Conservation (phyloP, 1,140 invertebrate species). For the Calephelis nemesis region DNA sequence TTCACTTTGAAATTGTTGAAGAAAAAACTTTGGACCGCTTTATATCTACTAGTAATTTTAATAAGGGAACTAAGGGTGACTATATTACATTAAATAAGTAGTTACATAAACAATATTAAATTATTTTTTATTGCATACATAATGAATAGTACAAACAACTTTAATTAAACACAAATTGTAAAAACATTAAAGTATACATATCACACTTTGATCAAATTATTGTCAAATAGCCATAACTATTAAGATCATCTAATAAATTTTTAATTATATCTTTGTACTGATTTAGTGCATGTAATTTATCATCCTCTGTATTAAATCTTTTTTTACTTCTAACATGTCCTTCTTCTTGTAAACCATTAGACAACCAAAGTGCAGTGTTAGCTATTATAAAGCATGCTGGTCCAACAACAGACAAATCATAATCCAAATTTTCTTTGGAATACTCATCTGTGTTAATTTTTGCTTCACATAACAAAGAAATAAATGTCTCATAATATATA, state of each 20-base stretch:
- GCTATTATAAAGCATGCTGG: conserved; percentile 59
- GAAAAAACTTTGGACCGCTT: too few relatives aligned
- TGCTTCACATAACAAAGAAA: conserved; percentile 33
- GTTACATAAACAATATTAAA: too few relatives aligned
- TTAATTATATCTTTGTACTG: conserved; percentile 50
- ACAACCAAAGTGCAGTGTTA: conserved; percentile 65
- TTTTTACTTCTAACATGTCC: conserved; percentile 65
- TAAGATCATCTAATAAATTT: conserved; percentile 59
- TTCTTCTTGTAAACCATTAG: conserved; percentile 59
- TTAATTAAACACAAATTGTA: too few relatives aligned
- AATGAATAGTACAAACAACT: too few relatives aligned
- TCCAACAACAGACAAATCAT: conserved; percentile 53
- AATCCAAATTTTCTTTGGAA: conserved; percentile 43
- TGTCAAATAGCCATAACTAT: conserved; percentile 41
- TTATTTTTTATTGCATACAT: too few relatives aligned
- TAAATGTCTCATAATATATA: conserved; percentile 53
- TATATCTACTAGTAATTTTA: too few relatives aligned
- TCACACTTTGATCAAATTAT: neutral
- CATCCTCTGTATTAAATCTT: conserved; percentile 40
- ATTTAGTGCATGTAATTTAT: conserved; percentile 42
- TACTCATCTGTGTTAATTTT: conserved; percentile 40
- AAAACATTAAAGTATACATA: too few relatives aligned
- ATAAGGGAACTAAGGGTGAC: too few relatives aligned
- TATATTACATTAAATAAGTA: too few relatives aligned
- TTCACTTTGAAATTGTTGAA: too few relatives aligned